A percentile compares a stretch with the other conserved stretches of the same genome.
Conservation (phyloP, 1,140 invertebrate species). For the Argopecten irradians region DNA sequence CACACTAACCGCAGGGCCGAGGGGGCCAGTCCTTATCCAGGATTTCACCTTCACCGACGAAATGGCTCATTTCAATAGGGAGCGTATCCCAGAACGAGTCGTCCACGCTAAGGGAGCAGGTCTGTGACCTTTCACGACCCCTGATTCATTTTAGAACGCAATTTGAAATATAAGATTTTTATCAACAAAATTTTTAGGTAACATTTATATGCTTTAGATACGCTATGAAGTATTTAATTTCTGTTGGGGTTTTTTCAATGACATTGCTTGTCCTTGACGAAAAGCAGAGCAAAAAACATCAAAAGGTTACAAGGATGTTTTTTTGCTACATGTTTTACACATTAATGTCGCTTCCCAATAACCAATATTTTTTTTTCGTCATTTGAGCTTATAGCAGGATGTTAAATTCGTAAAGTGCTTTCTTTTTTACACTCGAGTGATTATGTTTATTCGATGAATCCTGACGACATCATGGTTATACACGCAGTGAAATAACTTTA, state of each 20-base stretch:
- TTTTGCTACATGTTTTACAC: no score
- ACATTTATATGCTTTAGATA: neutral
- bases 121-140: conserved; percentile 61
- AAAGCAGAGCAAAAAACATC: neutral
- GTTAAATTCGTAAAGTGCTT: neutral
- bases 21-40: conserved; percentile 91
- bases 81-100: conserved; percentile 97
- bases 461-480: neutral
- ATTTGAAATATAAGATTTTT: no score
- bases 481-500: neutral
- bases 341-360: no score
- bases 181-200: neutral
- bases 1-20: conserved; percentile 87
- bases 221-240: neutral
- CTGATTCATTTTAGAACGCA: neutral
- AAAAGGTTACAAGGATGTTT: neutral
- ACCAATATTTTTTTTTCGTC: neutral
- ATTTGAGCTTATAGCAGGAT: no score
- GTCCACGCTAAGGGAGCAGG: conserved; percentile 98
- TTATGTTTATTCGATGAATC: neutral
- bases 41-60: conserved; percentile 93
- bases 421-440: neutral
- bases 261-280: neutral
- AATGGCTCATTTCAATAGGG: conserved; percentile 91
- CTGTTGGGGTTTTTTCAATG: neutral